Conservation (phyloP, 2,113 vertebrate genomes). For the Neolamprologus devosi region DNA sequence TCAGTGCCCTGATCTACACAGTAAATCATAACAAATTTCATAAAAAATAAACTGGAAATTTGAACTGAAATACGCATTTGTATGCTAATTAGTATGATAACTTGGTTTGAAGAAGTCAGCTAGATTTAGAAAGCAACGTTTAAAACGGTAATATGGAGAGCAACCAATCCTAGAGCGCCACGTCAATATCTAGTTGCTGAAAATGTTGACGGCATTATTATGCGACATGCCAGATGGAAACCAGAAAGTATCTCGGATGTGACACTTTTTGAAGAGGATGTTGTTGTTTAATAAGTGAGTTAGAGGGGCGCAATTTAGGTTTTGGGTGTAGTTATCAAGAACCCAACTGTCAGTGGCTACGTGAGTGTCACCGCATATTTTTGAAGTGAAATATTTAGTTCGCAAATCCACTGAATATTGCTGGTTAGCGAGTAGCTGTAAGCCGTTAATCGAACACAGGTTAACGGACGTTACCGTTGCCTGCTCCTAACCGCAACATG, state of each 20-base stretch:
- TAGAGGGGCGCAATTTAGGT: accelerated
- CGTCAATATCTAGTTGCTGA: not conserved
- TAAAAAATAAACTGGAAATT: not conserved
- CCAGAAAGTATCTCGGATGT: not conserved
- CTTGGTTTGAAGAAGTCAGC: not conserved
- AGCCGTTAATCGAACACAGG: not conserved
- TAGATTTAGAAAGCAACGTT: not conserved
- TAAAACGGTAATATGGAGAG: not conserved
- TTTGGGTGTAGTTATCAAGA: not conserved
- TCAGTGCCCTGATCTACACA: not conserved
- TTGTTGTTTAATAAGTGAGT: not conserved
- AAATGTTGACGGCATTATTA: not conserved
- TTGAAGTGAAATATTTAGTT: not conserved
- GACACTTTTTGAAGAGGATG: not conserved
- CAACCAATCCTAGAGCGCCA: not conserved
- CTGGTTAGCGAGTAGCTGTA: not conserved
- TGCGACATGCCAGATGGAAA: slow-evolving; percentile 36
- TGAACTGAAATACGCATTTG: not conserved
- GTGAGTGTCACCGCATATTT: not conserved
- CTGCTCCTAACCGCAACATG: slow-evolving; percentile 60
- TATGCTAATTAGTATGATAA: not conserved
- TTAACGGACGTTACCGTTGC: not conserved
- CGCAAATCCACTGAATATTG: not conserved
- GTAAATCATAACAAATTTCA: not conserved
- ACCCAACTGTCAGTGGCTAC: not conserved